Evolutionary conservation across 2,113 vertebrate species (phyloP), one percentile per base, ranked within the genome.

Genomic region (Vulpes ferrilata): DNA sequence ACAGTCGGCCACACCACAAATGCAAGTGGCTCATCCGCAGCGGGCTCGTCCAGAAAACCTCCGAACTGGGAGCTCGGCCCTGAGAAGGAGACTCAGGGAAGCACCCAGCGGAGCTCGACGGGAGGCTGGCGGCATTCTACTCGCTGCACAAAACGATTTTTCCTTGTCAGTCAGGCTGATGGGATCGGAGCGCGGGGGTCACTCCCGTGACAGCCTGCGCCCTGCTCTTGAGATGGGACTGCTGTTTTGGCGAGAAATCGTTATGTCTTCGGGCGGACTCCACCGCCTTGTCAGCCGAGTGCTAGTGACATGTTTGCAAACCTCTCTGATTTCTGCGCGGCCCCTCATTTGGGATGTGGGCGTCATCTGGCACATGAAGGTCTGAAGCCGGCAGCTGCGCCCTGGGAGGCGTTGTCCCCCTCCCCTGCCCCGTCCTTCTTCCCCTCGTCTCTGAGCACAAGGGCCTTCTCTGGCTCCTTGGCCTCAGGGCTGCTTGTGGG

Each of bases 1-100:
- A 4, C 0, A 0, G 55, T 27, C 48, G 3, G 11, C 20, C 1
- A 2, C 27, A 2, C 11, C 71, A 3, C 30, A 11, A 1, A 3
- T 1, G 59, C 9, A 3, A 51, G 86, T 35, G 3, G 0, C 7
- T 11, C 0, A 2, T 4, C 0, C 0, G 1, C 4, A 17, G 0
- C 0, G 30, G 7, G 35, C 79, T 23, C 1, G 2, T 9, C 55
- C 7, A 0, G 60, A 7, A 5, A 6, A 13, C 12, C 48, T 35
- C 43, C 1, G 4, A 5, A 2, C 1, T 51, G 25, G 1, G 20
- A 30, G 43, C 22, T 1, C 7, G 20, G 93, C 51, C 35, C 57
- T 7, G 81, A 13, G 30, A 92, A 60, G 76, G 65, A 32, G 84
- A 32, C 10, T 1, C 1, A 0, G 12, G 78, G 20, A 4, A 11